Evolutionary conservation across 2,888 invertebrate species (phyloP).

Genomic region (Fragum whitleyi): DNA sequence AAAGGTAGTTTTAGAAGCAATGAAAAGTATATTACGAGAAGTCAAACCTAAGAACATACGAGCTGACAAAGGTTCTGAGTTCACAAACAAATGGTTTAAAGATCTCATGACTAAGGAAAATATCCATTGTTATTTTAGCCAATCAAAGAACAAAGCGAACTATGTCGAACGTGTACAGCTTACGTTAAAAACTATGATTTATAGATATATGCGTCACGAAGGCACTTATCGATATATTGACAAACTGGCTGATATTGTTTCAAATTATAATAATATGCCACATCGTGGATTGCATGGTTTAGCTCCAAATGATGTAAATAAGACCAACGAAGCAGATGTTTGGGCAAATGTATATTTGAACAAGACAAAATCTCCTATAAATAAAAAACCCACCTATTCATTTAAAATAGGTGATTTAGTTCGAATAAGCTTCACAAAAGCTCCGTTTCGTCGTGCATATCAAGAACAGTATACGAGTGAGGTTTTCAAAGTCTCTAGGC

Average conservation of each 20-base stretch:
- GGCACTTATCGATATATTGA: conserved; percentile 18
- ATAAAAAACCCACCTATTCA: neutral
- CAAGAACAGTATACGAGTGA: conserved; percentile 33
- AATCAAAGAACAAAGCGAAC: conserved; percentile 26
- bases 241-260: neutral
- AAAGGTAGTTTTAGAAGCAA: conserved; percentile 32
- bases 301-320: conserved; percentile 47
- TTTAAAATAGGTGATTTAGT: conserved; percentile 21
- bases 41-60: conserved; percentile 30
- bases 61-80: conserved; percentile 32
- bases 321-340: conserved; percentile 52
- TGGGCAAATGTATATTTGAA: conserved; percentile 37
- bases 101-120: conserved; percentile 21
- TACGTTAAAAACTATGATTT: conserved; percentile 14
- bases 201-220: conserved; percentile 19
- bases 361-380: neutral
- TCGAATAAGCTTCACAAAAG: conserved; percentile 24
- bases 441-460: conserved; percentile 18
- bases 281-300: conserved; percentile 44
- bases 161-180: conserved; percentile 28
- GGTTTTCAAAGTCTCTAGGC: conserved; percentile 37
- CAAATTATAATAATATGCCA: conserved; percentile 35
- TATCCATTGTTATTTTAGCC: conserved; percentile 27
- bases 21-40: conserved; percentile 33
- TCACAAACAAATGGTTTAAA: conserved; percentile 32